Evolutionary conservation across 2,797 vertebrate genomes (phyloP), one percentile per base, ranked within the genome.

Genomic region (Labroides dimidiatus): DNA sequence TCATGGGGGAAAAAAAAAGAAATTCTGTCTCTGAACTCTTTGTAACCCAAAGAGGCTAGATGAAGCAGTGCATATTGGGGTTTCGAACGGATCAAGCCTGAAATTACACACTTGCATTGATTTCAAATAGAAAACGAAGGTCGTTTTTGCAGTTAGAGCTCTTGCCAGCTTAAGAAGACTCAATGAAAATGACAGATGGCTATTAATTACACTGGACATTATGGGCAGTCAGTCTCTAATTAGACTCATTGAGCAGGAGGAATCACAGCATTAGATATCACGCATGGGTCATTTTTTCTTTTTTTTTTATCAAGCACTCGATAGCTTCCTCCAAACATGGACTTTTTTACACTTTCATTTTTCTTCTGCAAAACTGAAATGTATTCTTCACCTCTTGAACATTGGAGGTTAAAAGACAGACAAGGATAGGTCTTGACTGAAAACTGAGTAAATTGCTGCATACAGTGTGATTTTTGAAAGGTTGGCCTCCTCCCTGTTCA

Each of bases 211-310:
- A 63, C 69, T 50, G 78, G 75, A 71, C 76, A 82, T 90, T 87
- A 86, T 62, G 77, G 83, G 70, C 72, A 65, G 82, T 90, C 87
- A 88, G 81, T 77, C 85, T 86, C 82, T 85, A 90, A 90, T 89
- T 87, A 89, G 69, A 81, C 77, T 81, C 78, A 77, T 41, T 59
- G 70, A 69, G 78, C 56, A 58, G 64, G 72, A 84, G 60, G 77
- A 76, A 88, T 86, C 77, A 60, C 70, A 73, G 82, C 50, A 58
- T 77, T 77, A 82, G 63, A 81, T 68, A 74, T 62, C 66, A 70
- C 4, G 47, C 9, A 37, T 36, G 20, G 79, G 82, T 78, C 79
- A 69, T 59, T 58, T 64, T 39, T 33, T 67, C 54, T 79, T 78
- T 77, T 68, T 59, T 58, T 64, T 39, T 33, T 67, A 57, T 79